Evolutionary conservation across 2,888 invertebrate genomes (phyloP).

Genomic region (Laspeyria flexula): DNA sequence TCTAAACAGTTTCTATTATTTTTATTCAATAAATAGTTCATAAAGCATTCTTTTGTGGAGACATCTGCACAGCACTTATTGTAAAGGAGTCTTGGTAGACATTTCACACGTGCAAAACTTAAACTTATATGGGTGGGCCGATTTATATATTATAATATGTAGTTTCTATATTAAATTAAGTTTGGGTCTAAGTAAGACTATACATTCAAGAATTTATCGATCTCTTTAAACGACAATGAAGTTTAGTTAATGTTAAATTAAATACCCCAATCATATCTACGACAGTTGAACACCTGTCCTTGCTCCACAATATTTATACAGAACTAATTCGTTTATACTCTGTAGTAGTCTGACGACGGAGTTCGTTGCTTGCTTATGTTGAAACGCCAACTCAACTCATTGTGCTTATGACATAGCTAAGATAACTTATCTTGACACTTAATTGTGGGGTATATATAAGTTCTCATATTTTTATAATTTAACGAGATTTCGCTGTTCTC

Average conservation of each 20-base stretch:
- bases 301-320: conserved; percentile 33
- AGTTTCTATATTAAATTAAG: too few species aligned
- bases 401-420: conserved; percentile 38
- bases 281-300: conserved; percentile 25
- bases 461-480: conserved; percentile 41
- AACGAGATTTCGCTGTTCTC: conserved; percentile 25
- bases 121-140: too few species aligned
- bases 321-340: conserved; percentile 10
- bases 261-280: conserved; percentile 13
- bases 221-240: background rate
- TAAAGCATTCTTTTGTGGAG: too few species aligned
- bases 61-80: too few species aligned
- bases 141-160: too few species aligned
- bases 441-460: conserved; percentile 27
- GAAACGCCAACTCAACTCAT: conserved; percentile 39
- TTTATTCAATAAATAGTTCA: too few species aligned
- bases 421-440: conserved; percentile 31
- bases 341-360: conserved; percentile 6
- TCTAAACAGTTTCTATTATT: too few species aligned
- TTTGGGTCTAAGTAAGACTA: too few species aligned
- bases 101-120: too few species aligned
- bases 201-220: too few species aligned
- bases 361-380: conserved; percentile 22
- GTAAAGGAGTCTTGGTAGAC: too few species aligned
- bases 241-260: background rate